Evolutionary conservation across 2,797 vertebrate genomes (phyloP).

Genomic region (Glyptemys insculpta): DNA sequence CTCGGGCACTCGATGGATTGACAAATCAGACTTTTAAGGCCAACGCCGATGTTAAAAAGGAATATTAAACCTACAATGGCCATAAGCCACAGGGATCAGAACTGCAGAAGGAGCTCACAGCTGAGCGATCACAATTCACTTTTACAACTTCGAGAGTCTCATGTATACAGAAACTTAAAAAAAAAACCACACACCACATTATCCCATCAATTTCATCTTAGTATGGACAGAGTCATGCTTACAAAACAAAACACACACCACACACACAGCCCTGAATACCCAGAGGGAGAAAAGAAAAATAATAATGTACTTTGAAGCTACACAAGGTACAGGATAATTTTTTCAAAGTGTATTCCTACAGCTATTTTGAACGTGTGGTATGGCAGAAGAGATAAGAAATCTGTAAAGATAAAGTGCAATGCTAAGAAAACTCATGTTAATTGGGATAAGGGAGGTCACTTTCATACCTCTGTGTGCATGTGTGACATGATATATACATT

Average conservation of each 20-base stretch:
- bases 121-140: background rate
- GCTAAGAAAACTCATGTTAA: background rate
- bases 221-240: constrained; percentile 17
- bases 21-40: constrained; percentile 68
- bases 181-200: background rate
- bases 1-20: constrained; percentile 61
- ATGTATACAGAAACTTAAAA: constrained; percentile 1
- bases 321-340: too few relatives aligned
- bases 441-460: background rate
- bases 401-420: constrained; percentile 21
- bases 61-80: constrained; percentile 54
- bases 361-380: constrained; percentile 51
- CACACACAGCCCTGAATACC: constrained; percentile 19
- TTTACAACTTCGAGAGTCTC: constrained; percentile 36
- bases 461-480: too few relatives aligned
- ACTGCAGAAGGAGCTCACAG: constrained; percentile 42
- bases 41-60: constrained; percentile 46
- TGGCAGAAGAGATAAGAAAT: constrained; percentile 32
- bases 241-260: background rate
- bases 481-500: background rate
- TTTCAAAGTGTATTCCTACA: constrained; percentile 4
- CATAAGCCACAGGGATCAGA: constrained; percentile 51
- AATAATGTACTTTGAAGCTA: too few relatives aligned
- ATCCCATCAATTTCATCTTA: constrained; percentile 42
- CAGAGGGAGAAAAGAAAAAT: background rate